Percentiles rank a stretch among this genome's conserved stretches.
Conservation (phyloP, 2,888 invertebrate species). For the Pseudococcus viburni region DNA sequence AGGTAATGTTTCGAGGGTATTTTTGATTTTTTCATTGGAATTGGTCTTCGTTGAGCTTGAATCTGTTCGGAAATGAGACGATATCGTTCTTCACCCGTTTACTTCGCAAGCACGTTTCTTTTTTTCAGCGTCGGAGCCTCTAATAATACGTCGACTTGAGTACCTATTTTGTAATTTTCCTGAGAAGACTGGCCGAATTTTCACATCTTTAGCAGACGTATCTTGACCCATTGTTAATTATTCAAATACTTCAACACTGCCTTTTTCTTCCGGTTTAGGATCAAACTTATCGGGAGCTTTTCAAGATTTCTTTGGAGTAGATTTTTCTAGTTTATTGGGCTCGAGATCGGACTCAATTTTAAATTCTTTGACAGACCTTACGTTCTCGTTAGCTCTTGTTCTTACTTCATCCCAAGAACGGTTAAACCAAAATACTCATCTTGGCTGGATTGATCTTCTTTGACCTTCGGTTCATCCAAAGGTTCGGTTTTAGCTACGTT, state of each 20-base stretch:
- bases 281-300: not conserved
- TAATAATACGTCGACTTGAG: conserved; percentile 82
- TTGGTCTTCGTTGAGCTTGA: too few species aligned
- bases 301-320: conserved; percentile 26
- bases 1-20: too few species aligned
- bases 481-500: conserved; percentile 1
- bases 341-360: not conserved
- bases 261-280: not conserved
- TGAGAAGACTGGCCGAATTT: conserved; percentile 78
- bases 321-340: not conserved
- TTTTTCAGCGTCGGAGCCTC: too few species aligned
- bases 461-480: not conserved
- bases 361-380: not conserved
- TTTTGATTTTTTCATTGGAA: too few species aligned
- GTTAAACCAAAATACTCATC: too few species aligned
- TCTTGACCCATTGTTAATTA: conserved; percentile 77
- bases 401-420: conserved; percentile 13
- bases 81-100: too few species aligned
- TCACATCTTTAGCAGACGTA: conserved; percentile 65
- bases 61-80: too few species aligned
- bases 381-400: conserved; percentile 23
- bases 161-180: conserved; percentile 71
- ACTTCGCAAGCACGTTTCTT: too few species aligned
- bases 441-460: conserved; percentile 13
- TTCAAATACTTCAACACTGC: conserved; percentile 70